phyloP scores from a whole-genome alignment of 2,888 invertebrate species.

The Papilio gigon region DNA sequence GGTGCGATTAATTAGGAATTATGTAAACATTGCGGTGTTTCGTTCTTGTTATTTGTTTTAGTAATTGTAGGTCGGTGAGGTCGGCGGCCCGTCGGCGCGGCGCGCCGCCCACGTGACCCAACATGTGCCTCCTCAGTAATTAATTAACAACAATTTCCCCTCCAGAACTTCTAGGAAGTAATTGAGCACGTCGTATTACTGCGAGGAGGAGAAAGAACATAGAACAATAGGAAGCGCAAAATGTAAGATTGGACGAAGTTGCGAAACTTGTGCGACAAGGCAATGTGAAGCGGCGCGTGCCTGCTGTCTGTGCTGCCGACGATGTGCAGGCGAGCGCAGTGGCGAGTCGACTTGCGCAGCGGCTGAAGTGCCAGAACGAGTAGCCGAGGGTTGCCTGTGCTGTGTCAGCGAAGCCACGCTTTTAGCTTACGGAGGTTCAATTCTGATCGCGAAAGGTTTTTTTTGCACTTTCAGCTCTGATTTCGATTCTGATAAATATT shows the following conservation, averaged over 20 bases:
- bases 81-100: neutral
- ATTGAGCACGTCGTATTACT: neutral
- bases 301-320: too few relatives aligned
- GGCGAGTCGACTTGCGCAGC: too few relatives aligned
- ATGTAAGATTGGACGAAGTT: neutral
- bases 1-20: neutral
- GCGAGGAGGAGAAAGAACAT: neutral
- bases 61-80: neutral
- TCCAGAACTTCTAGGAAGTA: slow-evolving; percentile 13
- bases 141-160: slow-evolving; percentile 15
- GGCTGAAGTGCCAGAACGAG: too few relatives aligned
- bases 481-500: too few relatives aligned
- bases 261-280: too few relatives aligned
- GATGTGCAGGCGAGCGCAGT: too few relatives aligned
- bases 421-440: too few relatives aligned
- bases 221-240: neutral
- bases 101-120: neutral
- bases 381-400: too few relatives aligned
- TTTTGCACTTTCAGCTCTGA: too few relatives aligned
- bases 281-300: too few relatives aligned
- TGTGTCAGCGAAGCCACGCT: too few relatives aligned
- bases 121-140: slow-evolving; percentile 1
- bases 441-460: too few relatives aligned
- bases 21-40: slow-evolving; percentile 2
- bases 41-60: neutral